Conservation (phyloP, 2,888 invertebrate genomes). For the Leucozona laternaria region DNA sequence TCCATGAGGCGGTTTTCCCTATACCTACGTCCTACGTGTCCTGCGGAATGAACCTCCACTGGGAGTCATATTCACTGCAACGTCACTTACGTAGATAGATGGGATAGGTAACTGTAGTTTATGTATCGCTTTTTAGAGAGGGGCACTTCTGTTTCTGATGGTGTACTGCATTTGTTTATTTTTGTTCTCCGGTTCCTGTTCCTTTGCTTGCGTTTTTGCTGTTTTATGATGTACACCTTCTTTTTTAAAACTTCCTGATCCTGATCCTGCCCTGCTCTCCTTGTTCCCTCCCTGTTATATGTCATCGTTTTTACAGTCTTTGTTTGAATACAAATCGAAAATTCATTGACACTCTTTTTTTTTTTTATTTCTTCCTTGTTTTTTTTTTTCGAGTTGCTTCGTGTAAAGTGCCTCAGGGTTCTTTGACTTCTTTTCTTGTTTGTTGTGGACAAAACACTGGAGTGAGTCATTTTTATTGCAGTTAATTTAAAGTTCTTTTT, state of each 20-base stretch:
- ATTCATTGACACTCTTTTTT: conserved; percentile 63
- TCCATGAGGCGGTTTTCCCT: conserved; percentile 42
- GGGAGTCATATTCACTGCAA: conserved; percentile 30
- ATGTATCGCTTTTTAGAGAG: neutral
- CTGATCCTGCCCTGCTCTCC: neutral
- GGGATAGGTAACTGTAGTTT: neutral
- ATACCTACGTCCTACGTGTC: conserved; percentile 32
- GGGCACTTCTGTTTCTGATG: conserved; percentile 15
- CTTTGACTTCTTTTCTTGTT: conserved; percentile 58
- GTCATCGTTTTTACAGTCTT: conserved; percentile 37
- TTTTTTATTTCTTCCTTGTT: neutral
- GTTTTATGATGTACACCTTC: conserved; percentile 23
- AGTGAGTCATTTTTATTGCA: conserved; percentile 54
- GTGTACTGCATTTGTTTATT: conserved; percentile 49
- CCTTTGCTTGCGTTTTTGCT: conserved; percentile 13
- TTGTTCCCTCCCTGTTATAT: neutral
- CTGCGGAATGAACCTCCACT: conserved; percentile 36
- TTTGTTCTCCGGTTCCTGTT: conserved; percentile 21
- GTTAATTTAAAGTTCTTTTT: conserved; percentile 52
- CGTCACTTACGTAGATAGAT: conserved; percentile 36
- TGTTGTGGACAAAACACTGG: conserved; percentile 29
- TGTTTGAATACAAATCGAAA: conserved; percentile 65
- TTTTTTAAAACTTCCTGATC: conserved; percentile 15
- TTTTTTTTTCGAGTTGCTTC: conserved; percentile 16
- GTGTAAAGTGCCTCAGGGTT: conserved; percentile 54